Evolutionary conservation across 64 coral and sea anemone genomes (phyloP).

Genomic region (Anthopleura sola): DNA sequence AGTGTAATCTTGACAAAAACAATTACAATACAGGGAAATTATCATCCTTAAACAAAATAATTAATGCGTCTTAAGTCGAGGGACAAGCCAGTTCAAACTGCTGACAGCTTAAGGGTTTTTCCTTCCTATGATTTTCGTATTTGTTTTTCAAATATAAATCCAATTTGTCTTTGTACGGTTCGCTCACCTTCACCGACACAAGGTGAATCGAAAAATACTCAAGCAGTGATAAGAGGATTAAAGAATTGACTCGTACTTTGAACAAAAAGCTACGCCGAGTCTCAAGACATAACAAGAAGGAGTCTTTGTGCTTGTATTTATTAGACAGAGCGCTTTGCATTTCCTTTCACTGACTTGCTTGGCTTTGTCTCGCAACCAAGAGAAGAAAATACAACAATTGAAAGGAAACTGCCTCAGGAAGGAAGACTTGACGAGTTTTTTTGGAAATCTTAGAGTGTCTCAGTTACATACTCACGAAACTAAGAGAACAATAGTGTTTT

Average conservation of each 20-base stretch:
- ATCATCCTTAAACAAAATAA: constrained; percentile 4
- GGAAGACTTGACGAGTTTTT: background rate
- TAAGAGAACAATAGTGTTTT: background rate
- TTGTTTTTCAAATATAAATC: background rate
- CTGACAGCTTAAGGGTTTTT: constrained; percentile 2
- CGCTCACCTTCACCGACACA: background rate
- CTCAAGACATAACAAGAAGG: background rate
- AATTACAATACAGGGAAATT: constrained; percentile 7
- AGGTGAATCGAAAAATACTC: background rate
- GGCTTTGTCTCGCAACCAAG: background rate
- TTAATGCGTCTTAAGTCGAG: background rate
- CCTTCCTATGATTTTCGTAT: background rate
- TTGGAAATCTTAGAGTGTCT: background rate
- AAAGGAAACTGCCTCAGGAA: background rate
- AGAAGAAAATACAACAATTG: background rate
- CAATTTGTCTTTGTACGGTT: background rate
- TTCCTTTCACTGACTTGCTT: background rate
- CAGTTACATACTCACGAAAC: constrained; percentile 9
- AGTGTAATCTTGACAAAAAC: constrained; percentile 13
- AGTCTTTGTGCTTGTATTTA: constrained; percentile 4
- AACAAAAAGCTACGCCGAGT: background rate
- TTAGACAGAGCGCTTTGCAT: background rate
- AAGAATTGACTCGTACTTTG: background rate
- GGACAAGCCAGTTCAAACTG: background rate
- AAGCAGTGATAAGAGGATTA: background rate